Evolutionary conservation across 2,797 vertebrate genomes (phyloP).

Genomic region (Pseudotriccus pelzelni): DNA sequence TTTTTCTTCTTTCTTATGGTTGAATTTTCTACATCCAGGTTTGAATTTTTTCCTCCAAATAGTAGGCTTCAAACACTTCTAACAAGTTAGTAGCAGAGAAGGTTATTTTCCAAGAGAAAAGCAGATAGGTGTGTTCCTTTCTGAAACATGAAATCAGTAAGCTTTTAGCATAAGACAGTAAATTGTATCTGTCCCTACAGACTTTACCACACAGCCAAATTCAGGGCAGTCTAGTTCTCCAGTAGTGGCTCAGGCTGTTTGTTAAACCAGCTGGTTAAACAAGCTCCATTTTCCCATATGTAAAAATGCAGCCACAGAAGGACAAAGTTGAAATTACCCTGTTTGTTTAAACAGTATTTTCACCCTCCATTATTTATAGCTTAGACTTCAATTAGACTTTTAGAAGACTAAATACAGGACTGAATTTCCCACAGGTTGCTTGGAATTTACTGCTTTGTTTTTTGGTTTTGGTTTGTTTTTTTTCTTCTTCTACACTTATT

Average conservation of each 20-base stretch:
- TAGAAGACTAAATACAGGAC: background rate
- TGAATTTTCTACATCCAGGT: background rate
- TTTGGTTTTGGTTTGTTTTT: background rate
- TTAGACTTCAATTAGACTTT: background rate
- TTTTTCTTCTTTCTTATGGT: background rate
- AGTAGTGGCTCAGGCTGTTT: background rate
- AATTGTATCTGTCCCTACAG: background rate
- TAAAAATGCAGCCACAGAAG: background rate
- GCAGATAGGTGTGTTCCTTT: background rate
- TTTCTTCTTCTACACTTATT: background rate
- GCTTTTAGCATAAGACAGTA: background rate
- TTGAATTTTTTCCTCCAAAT: rapidly evolving
- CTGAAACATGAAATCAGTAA: background rate
- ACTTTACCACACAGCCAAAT: background rate
- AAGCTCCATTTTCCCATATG: background rate
- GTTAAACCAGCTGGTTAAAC: background rate
- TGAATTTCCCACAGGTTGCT: background rate
- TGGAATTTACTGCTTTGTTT: background rate
- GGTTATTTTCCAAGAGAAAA: background rate
- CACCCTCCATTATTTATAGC: background rate
- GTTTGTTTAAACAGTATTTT: background rate
- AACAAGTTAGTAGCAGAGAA: background rate
- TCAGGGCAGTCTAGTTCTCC: background rate
- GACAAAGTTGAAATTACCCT: background rate
- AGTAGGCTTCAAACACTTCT: background rate